Conservation (phyloP, 2,888 invertebrate genomes). For the Drosophila tripunctata region DNA sequence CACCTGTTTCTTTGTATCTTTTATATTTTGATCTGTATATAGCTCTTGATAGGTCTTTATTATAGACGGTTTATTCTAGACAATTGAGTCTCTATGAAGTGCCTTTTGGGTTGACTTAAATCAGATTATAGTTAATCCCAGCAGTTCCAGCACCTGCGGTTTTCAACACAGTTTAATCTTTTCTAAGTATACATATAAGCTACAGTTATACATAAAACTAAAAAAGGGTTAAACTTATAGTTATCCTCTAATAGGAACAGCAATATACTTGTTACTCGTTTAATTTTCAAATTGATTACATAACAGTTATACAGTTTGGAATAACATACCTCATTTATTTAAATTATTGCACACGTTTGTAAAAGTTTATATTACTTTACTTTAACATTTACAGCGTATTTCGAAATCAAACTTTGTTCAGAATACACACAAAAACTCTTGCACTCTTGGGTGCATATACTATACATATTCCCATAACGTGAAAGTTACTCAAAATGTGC, state of each 20-base stretch:
- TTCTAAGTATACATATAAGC: too few relatives aligned
- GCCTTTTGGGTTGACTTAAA: constrained; percentile 45
- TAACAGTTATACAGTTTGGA: too few relatives aligned
- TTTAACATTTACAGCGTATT: not conserved
- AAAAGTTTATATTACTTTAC: not conserved
- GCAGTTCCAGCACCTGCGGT: constrained; percentile 22
- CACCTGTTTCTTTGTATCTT: too few relatives aligned
- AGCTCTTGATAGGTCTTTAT: not conserved
- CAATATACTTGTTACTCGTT: too few relatives aligned
- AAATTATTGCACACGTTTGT: too few relatives aligned
- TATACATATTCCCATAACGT: constrained; percentile 45
- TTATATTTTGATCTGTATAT: constrained; percentile 29
- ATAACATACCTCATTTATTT: too few relatives aligned
- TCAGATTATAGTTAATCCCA: constrained; percentile 64
- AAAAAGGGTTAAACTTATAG: too few relatives aligned
- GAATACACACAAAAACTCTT: constrained; percentile 2
- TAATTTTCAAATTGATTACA: too few relatives aligned
- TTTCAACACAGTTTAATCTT: not conserved
- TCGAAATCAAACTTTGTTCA: constrained; percentile 29
- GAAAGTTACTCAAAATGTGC: constrained; percentile 44
- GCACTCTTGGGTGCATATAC: constrained; percentile 13
- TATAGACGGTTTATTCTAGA: constrained; percentile 31
- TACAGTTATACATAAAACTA: too few relatives aligned
- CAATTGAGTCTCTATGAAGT: constrained; percentile 57
- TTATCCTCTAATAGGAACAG: too few relatives aligned